A percentile compares a stretch with the other conserved stretches of the same genome.
These are phyloP conservation scores for Dendrocincla tyrannina DNA, from an alignment of 2,797 vertebrate genomes.

Conservation along the genomic window DNA sequence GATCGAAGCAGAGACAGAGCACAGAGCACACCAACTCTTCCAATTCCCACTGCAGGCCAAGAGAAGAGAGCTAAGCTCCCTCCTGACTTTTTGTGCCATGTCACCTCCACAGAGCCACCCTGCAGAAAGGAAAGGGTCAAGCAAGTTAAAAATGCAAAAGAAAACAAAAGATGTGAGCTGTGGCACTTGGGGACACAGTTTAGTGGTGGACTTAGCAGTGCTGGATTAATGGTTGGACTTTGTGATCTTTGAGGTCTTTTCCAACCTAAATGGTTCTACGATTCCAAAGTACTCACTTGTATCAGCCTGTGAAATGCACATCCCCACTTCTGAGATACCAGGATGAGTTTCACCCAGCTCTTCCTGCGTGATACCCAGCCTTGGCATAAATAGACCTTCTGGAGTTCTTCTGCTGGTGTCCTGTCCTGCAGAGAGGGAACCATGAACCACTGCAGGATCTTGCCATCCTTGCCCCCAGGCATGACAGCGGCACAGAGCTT, in stretches of 20 bases:
- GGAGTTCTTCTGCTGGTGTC: neutral
- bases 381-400: neutral
- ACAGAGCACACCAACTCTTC: fast-evolving
- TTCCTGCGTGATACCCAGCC: neutral
- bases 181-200: neutral
- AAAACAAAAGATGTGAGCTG: neutral
- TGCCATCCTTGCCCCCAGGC: fast-evolving
- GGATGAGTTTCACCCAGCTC: neutral
- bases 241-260: neutral
- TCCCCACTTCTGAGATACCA: neutral
- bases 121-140: neutral
- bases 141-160: neutral
- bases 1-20: neutral
- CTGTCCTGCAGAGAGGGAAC: neutral
- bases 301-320: neutral
- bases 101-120: neutral
- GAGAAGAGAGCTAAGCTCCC: neutral
- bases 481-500: neutral
- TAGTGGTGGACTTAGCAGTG: neutral
- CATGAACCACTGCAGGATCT: neutral
- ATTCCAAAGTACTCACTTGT: neutral
- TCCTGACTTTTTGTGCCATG: neutral
- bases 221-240: neutral
- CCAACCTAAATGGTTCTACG: neutral
- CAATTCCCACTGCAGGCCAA: neutral